phyloP scores from a whole-genome alignment of 2,113 vertebrate species.

The Mesembrinibis cayennensis region DNA sequence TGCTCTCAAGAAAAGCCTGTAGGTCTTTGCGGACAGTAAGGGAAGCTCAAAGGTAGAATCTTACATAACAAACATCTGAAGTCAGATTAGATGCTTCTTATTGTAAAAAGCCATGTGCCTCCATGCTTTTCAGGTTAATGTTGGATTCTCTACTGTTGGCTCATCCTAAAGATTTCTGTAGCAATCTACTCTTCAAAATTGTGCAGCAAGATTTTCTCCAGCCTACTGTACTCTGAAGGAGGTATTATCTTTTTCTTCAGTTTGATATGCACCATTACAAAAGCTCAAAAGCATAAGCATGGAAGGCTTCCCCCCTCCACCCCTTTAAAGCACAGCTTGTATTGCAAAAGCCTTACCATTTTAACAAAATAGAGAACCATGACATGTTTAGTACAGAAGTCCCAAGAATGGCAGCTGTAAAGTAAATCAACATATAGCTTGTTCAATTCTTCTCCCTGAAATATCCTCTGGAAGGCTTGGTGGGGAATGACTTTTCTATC shows the following conservation, averaged over 20 bases:
- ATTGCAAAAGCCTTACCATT: not conserved
- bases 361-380: not conserved
- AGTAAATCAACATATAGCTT: not conserved
- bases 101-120: not conserved
- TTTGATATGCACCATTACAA: not conserved
- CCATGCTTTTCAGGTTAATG: not conserved
- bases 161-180: not conserved
- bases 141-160: not conserved
- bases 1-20: not conserved
- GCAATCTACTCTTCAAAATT: not conserved
- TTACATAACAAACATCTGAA: not conserved
- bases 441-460: not conserved
- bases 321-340: not conserved
- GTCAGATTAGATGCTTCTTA: not conserved
- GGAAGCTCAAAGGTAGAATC: not conserved
- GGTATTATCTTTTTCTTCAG: not conserved
- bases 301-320: accelerated
- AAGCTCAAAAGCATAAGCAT: not conserved
- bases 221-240: not conserved
- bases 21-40: not conserved
- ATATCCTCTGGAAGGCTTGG: not conserved
- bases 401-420: not conserved
- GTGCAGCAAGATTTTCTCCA: not conserved
- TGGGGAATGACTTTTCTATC: not conserved
- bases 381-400: not conserved